Conservation (phyloP, 1,140 invertebrate genomes). For the Aphelenchoides fujianensis region DNA sequence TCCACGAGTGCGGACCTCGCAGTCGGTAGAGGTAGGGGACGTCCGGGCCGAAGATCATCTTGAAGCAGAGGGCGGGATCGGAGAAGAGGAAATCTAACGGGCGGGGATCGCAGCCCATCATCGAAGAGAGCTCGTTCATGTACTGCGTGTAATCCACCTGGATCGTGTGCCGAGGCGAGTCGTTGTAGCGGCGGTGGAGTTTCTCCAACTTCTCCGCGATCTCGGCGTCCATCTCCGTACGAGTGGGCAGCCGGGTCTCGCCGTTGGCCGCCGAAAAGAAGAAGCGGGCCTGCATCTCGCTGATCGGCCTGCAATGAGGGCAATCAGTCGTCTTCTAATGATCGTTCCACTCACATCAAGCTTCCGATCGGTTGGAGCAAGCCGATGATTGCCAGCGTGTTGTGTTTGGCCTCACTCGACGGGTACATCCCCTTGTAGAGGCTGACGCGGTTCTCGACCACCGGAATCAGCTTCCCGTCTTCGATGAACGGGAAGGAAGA, state of each 20-base stretch:
- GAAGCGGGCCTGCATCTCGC: slow-evolving; percentile 67
- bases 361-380: slow-evolving; percentile 65
- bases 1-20: slow-evolving; percentile 12
- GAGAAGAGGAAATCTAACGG: slow-evolving; percentile 14
- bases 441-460: slow-evolving; percentile 61
- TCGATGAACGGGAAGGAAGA: slow-evolving; percentile 33
- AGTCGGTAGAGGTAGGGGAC: slow-evolving; percentile 20
- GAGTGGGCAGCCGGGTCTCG: slow-evolving; percentile 28
- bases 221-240: slow-evolving; percentile 38
- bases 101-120: slow-evolving; percentile 22
- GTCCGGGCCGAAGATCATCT: slow-evolving; percentile 27
- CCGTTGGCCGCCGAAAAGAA: slow-evolving; percentile 50
- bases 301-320: too few relatives aligned
- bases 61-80: slow-evolving; percentile 18
- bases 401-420: slow-evolving; percentile 61
- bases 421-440: slow-evolving; percentile 66
- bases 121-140: slow-evolving; percentile 20
- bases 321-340: too few relatives aligned
- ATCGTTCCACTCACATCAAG: too few relatives aligned
- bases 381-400: slow-evolving; percentile 65
- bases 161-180: slow-evolving; percentile 36
- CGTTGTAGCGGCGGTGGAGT: slow-evolving; percentile 19
- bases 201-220: slow-evolving; percentile 26
- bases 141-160: slow-evolving; percentile 22
- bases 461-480: slow-evolving; percentile 37